Conservation (phyloP, 2,888 invertebrate species). For the Tenthredo amoena region DNA sequence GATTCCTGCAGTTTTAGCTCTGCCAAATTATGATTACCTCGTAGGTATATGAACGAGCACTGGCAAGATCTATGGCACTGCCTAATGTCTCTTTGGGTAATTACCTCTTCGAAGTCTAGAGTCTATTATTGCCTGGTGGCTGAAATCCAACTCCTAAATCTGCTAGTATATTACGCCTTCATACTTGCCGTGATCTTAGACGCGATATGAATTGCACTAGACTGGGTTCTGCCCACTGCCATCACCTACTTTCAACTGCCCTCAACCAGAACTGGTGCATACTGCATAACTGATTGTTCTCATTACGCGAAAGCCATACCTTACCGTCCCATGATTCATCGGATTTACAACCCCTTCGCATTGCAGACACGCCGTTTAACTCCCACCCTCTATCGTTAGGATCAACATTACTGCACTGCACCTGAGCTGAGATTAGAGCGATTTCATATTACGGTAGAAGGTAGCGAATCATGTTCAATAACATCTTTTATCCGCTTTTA, state of each 20-base stretch:
- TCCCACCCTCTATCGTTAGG: neutral
- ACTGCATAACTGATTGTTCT: conserved; percentile 33
- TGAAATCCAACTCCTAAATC: conserved; percentile 33
- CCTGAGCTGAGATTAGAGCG: neutral
- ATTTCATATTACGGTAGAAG: neutral
- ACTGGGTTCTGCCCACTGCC: conserved; percentile 16
- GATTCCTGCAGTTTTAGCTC: neutral
- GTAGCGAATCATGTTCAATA: neutral
- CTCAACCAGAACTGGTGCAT: conserved; percentile 26
- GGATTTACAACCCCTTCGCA: conserved; percentile 10
- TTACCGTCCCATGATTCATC: conserved; percentile 6
- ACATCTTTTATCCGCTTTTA: neutral
- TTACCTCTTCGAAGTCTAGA: neutral
- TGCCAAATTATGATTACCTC: conserved; percentile 44
- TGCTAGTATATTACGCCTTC: neutral
- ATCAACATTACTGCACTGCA: neutral
- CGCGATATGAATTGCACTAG: conserved; percentile 27
- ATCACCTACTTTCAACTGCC: conserved; percentile 25
- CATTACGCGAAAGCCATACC: conserved; percentile 14
- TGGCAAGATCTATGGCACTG: conserved; percentile 29
- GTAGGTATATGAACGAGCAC: neutral
- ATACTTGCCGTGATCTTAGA: neutral
- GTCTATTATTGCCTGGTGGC: conserved; percentile 1
- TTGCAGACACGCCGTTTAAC: neutral
- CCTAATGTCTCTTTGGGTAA: conserved; percentile 42